Base-by-base conservation (phyloP, 1,140 invertebrate species). In the Leptinotarsa texana region DNA sequence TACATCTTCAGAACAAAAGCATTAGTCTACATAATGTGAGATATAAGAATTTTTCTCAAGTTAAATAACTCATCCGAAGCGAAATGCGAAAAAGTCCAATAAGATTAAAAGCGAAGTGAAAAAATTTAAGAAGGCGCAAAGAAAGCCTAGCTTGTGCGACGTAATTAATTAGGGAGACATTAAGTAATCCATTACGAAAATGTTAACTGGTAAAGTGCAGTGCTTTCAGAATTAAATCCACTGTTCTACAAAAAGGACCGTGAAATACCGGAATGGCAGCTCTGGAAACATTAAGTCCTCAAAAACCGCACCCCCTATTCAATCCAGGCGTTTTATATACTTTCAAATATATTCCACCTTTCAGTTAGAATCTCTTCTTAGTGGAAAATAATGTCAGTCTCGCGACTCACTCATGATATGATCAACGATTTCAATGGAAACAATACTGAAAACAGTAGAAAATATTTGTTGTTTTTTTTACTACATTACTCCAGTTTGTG, bases 151-250 rank as follows among this genome's bases (percentile, higher is more conserved):
- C 51, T 57, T 57, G 17, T 57, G 51, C 51, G 51, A 57, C 51
- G 51, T 69, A 69, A 69, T 69, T 69, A 69, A 69, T 69, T 47
- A 69, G 33, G 27, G 22, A 69, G 67, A 18, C 33, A 69, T 69
- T 69, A 69, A 49, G 67, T 51, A 69, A 69, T 69, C 67, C 67
- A 69, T 69, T 33, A 69, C 67, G 22, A 47, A 42, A 51, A 48
- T 69, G 22, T 48, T 69, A 69, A 69, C 48, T 13, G 67, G 67
- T 69, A n/a, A n/a, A 69, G 67, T 69, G 67, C 67, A 69, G 18
- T 27, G 67, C 67, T 69, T 51, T 69, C 33, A 69, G 21, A 42
- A 69, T 69, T 69, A 69, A 69, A 69, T 69, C 67, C 67, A 21
- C 67, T 57, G 51, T 57, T n/a, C 51, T 68, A 13, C 66, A 47